These are phyloP conservation scores for Therioaphis trifolii DNA, from an alignment of 2,888 invertebrate species.

Conservation along the genomic window DNA sequence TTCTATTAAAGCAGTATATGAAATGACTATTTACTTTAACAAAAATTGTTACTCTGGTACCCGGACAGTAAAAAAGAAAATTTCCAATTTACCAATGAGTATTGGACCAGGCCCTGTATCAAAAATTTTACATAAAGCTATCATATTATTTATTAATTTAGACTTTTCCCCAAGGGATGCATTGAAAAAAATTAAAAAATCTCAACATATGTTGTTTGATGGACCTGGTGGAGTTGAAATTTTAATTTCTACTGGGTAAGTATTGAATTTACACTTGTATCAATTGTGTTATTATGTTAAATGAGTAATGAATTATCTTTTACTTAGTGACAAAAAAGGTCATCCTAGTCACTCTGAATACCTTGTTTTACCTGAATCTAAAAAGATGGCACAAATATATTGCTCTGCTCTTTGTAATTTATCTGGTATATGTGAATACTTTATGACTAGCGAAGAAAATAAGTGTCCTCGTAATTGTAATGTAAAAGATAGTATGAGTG, in stretches of 20 bases:
- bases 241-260: slow-evolving; percentile 1
- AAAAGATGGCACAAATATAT: slow-evolving; percentile 17
- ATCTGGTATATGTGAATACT: slow-evolving; percentile 43
- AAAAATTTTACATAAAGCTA: slow-evolving; percentile 18
- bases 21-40: slow-evolving; percentile 40
- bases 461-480: slow-evolving; percentile 9
- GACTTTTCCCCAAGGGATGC: not conserved
- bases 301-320: not conserved
- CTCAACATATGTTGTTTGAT: slow-evolving; percentile 18
- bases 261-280: not conserved
- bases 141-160: slow-evolving; percentile 11
- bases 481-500: not conserved
- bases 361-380: slow-evolving; percentile 34
- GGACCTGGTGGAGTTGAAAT: slow-evolving; percentile 29
- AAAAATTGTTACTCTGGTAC: slow-evolving; percentile 30
- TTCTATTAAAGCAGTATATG: not conserved
- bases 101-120: slow-evolving; percentile 48
- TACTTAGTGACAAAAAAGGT: not conserved
- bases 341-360: not conserved
- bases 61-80: not conserved
- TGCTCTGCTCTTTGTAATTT: slow-evolving; percentile 50
- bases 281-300: not conserved
- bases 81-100: not conserved
- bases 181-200: slow-evolving; percentile 36
- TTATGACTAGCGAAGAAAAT: slow-evolving; percentile 39